Evolutionary conservation across 2,797 vertebrate genomes (phyloP).

Genomic region (Tiaroga cobitis): DNA sequence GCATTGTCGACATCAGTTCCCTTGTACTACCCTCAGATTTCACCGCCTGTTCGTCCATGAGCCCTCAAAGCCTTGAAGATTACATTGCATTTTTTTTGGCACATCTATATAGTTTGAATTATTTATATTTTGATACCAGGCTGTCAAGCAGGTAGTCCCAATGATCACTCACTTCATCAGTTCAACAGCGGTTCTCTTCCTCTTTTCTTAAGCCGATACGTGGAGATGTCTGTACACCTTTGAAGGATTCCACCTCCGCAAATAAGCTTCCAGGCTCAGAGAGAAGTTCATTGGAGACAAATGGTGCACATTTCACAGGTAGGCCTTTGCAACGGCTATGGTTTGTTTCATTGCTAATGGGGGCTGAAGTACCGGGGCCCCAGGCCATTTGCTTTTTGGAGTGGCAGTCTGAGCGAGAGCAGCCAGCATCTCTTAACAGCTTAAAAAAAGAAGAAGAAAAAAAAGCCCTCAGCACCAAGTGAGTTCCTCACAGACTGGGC

Average conservation of each 20-base stretch:
- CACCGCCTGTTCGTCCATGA: conserved; percentile 46
- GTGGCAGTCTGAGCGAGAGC: conserved; percentile 44
- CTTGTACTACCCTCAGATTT: conserved; percentile 61
- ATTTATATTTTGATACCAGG: conserved; percentile 62
- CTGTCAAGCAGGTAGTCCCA: not conserved
- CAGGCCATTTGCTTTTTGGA: conserved; percentile 46
- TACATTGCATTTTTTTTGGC: conserved; percentile 69
- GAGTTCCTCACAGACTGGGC: conserved; percentile 5
- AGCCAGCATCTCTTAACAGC: conserved; percentile 11
- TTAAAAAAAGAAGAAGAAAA: conserved; percentile 1
- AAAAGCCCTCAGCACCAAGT: not conserved
- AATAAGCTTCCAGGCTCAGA: conserved; percentile 47
- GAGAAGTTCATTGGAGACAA: conserved; percentile 59
- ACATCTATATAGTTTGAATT: conserved; percentile 72
- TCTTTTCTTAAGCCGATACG: conserved; percentile 13
- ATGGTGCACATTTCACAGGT: conserved; percentile 61
- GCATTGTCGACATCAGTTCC: conserved; percentile 65
- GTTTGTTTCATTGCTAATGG: conserved; percentile 63
- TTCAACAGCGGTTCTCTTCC: not conserved
- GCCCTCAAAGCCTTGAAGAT: conserved; percentile 55
- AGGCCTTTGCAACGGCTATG: conserved; percentile 55
- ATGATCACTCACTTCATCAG: conserved; percentile 10
- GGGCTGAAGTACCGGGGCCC: conserved; percentile 39
- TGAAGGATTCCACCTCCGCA: conserved; percentile 34
- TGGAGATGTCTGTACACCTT: conserved; percentile 39